Conservation (phyloP, 2,888 invertebrate genomes). For the Parnassius smintheus region DNA sequence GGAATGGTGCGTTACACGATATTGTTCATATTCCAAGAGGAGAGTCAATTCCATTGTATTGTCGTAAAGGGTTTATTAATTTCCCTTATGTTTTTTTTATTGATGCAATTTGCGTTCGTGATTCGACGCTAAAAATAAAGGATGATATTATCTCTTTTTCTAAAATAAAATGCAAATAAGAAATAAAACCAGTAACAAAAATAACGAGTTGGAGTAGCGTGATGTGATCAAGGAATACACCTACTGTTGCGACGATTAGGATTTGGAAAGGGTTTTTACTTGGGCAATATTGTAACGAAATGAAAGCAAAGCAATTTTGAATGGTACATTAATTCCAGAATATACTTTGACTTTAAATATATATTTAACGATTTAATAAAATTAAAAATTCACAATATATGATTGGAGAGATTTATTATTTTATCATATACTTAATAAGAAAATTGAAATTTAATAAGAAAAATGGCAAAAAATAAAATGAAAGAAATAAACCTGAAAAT, state of each 20-base stretch:
- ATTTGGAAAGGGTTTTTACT: conserved; percentile 47
- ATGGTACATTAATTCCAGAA: conserved; percentile 16
- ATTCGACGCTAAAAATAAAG: conserved; percentile 36
- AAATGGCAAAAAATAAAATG: no score
- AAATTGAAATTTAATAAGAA: no score
- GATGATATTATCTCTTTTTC: conserved; percentile 36
- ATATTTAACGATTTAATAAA: no score
- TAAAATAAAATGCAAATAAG: conserved; percentile 45
- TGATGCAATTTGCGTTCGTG: conserved; percentile 40
- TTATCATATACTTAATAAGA: no score
- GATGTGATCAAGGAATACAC: conserved; percentile 45
- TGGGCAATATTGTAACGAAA: conserved; percentile 32
- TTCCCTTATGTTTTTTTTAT: conserved; percentile 29
- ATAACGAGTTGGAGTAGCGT: conserved; percentile 44
- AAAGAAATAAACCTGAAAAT: no score
- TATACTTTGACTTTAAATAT: conserved; percentile 7
- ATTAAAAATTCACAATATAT: not conserved
- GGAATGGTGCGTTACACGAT: conserved; percentile 29
- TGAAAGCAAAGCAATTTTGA: conserved; percentile 26
- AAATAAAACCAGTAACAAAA: conserved; percentile 37
- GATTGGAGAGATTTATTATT: no score
- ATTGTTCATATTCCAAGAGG: conserved; percentile 38
- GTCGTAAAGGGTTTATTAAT: conserved; percentile 39
- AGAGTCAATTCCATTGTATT: conserved; percentile 38
- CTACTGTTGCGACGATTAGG: conserved; percentile 48